phyloP scores from a whole-genome alignment of 2,113 vertebrate species.

The Cettia cetti region DNA sequence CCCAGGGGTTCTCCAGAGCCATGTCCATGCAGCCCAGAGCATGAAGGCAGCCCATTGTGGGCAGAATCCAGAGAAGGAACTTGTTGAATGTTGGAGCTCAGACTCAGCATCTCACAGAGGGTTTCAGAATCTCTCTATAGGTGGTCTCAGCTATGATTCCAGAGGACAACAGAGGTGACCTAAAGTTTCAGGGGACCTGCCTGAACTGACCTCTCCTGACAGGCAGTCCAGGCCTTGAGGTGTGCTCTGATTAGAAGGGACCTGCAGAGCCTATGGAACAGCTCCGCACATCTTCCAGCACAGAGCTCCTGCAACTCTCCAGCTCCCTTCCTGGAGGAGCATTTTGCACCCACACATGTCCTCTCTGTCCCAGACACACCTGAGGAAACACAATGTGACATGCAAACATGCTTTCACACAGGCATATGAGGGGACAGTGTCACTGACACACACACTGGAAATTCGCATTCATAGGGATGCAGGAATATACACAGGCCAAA shows the following conservation, averaged over 20 bases:
- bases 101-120: not conserved
- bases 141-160: not conserved
- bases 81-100: not conserved
- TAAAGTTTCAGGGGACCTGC: not conserved
- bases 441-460: rapidly evolving
- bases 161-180: not conserved
- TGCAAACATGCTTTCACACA: not conserved
- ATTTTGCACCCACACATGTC: not conserved
- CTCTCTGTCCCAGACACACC: not conserved
- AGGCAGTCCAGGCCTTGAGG: not conserved
- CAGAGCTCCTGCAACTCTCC: not conserved
- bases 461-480: not conserved
- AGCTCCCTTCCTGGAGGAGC: not conserved
- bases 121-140: not conserved
- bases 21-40: not conserved
- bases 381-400: not conserved
- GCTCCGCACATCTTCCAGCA: not conserved
- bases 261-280: not conserved
- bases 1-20: not conserved
- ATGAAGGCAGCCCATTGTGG: not conserved
- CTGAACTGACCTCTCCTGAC: not conserved
- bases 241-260: not conserved
- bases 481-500: rapidly evolving
- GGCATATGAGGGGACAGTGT: rapidly evolving
- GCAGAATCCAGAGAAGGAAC: not conserved